Evolutionary conservation across 2,113 vertebrate genomes (phyloP).

Genomic region (Myodes glareolus): DNA sequence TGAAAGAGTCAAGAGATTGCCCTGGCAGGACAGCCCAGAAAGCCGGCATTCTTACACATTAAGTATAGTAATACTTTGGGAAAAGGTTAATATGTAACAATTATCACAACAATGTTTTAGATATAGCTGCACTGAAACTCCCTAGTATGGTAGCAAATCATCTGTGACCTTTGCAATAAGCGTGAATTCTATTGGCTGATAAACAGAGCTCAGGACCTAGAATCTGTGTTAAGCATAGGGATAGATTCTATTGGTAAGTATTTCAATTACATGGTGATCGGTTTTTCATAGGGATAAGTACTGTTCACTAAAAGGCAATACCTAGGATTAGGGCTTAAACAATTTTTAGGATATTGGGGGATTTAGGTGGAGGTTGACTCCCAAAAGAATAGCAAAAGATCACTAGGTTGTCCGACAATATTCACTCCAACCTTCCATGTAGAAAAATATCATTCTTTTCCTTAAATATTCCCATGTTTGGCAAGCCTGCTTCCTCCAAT

Average conservation of each 20-base stretch:
- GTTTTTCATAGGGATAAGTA: background rate
- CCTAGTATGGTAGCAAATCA: background rate
- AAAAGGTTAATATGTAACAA: background rate
- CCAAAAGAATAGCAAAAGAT: background rate
- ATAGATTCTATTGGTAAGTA: background rate
- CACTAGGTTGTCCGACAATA: background rate
- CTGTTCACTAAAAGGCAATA: background rate
- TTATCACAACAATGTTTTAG: background rate
- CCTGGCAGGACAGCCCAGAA: too few relatives aligned
- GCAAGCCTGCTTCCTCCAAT: background rate
- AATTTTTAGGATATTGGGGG: background rate
- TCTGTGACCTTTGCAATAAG: background rate
- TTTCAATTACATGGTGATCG: rapidly evolving
- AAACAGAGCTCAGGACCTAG: background rate
- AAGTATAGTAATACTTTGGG: background rate
- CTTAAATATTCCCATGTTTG: background rate
- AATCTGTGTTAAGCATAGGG: background rate
- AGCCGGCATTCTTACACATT: background rate
- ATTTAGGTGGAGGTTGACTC: background rate
- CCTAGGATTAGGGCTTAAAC: background rate
- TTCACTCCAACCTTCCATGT: background rate
- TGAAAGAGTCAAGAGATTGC: too few relatives aligned
- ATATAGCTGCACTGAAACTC: background rate
- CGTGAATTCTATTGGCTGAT: background rate
- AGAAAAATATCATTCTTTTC: background rate